Percentiles rank a stretch among this genome's conserved stretches.
Conservation (phyloP, 2,113 vertebrate species). For the Leucosticte australis region DNA sequence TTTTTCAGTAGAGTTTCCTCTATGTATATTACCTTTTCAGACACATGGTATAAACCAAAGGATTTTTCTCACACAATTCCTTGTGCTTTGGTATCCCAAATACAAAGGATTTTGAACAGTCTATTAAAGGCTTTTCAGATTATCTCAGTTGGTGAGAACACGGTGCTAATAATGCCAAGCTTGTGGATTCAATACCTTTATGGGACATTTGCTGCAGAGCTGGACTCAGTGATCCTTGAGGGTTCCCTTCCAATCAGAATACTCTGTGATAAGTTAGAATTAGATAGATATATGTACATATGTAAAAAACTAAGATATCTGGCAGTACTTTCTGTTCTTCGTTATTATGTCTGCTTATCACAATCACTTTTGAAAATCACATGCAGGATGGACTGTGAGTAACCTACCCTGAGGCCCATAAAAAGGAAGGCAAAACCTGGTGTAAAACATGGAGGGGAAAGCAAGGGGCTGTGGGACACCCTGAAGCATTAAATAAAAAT, state of each 20-base stretch:
- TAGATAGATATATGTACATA: background rate
- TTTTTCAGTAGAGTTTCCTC: background rate
- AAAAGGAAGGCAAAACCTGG: background rate
- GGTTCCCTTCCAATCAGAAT: background rate
- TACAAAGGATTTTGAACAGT: background rate
- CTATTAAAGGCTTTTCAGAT: background rate
- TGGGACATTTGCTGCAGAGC: background rate
- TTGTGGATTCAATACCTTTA: accelerated
- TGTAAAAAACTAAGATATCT: background rate
- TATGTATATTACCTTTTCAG: background rate
- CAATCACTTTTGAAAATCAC: too few species aligned
- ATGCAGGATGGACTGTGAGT: accelerated
- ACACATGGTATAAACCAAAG: background rate
- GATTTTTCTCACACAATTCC: background rate
- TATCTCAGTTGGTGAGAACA: background rate
- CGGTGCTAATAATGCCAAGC: background rate
- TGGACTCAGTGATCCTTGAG: background rate
- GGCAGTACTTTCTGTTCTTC: background rate
- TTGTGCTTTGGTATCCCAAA: background rate
- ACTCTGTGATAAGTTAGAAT: background rate
- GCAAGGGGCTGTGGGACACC: accelerated
- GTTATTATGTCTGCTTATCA: background rate
- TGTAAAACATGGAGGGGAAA: background rate
- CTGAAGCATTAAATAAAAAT: background rate
- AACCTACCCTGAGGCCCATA: accelerated